A percentile compares a stretch with the other conserved stretches of the same genome.
Conservation (phyloP, 2,888 invertebrate genomes). For the Subacronicta megacephala region DNA sequence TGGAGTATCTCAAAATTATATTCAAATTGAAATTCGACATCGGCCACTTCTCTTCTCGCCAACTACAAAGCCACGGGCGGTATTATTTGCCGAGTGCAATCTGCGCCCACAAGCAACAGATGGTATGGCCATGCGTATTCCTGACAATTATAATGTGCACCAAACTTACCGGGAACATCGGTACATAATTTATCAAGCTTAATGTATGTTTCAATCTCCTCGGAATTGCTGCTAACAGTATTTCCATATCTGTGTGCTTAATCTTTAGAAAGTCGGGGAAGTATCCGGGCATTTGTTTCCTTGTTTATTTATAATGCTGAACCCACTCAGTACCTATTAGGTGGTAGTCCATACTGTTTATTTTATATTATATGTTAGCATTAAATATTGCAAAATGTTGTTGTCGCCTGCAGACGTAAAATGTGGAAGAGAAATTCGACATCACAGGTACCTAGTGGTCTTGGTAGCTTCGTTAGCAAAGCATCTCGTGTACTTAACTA, state of each 20-base stretch:
- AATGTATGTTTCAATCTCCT: constrained; percentile 45
- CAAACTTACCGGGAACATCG: constrained; percentile 46
- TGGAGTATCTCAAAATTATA: too few relatives aligned
- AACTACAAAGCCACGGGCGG: constrained; percentile 32
- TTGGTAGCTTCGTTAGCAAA: too few relatives aligned
- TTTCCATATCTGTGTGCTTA: constrained; percentile 37
- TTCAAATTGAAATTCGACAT: background rate
- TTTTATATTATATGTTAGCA: too few relatives aligned
- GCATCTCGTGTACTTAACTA: too few relatives aligned
- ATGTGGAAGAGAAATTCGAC: too few relatives aligned
- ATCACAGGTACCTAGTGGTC: too few relatives aligned
- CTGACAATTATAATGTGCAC: constrained; percentile 43
- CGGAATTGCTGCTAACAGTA: constrained; percentile 41
- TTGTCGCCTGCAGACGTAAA: too few relatives aligned
- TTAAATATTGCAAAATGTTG: too few relatives aligned
- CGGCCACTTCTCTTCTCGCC: constrained; percentile 14
- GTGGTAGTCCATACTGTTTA: too few relatives aligned
- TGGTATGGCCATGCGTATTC: constrained; percentile 43
- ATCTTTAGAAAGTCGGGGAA: constrained; percentile 52
- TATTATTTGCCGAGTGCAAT: constrained; percentile 38
- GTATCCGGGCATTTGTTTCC: constrained; percentile 14
- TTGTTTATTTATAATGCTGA: constrained; percentile 10
- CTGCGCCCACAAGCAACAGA: constrained; percentile 45
- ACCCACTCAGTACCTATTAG: background rate
- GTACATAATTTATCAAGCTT: constrained; percentile 50